phyloP scores from a whole-genome alignment of 2,797 vertebrate genomes.

The Microctenopoma lineatum region DNA sequence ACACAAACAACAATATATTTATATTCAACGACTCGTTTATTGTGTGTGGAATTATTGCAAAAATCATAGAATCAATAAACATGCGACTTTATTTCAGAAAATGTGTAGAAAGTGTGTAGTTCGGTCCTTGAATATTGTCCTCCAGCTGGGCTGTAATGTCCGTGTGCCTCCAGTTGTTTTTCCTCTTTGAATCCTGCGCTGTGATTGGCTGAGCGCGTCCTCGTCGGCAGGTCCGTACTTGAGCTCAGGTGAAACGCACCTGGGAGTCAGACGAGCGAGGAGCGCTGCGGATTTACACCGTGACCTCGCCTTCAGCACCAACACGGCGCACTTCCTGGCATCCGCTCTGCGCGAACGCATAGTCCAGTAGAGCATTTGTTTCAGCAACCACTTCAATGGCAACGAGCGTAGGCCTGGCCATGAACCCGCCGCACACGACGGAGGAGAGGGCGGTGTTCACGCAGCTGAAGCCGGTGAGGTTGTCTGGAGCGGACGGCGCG shows the following conservation, averaged over 20 bases:
- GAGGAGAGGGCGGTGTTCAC: conserved; percentile 88
- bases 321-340: neutral
- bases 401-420: conserved; percentile 82
- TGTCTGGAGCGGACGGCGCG: conserved; percentile 82
- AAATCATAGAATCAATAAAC: conserved; percentile 1
- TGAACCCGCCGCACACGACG: conserved; percentile 76
- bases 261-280: conserved; percentile 70
- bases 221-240: conserved; percentile 72
- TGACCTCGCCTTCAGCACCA: conserved; percentile 5
- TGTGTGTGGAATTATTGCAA: neutral
- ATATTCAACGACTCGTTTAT: conserved; percentile 18
- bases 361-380: neutral
- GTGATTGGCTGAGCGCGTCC: conserved; percentile 66
- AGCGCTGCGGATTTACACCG: conserved; percentile 67
- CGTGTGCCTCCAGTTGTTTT: conserved; percentile 12
- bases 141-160: neutral
- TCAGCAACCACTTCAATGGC: conserved; percentile 76
- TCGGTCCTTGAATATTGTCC: too few relatives aligned
- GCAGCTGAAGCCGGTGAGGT: conserved; percentile 88
- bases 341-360: neutral
- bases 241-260: conserved; percentile 85
- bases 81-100: neutral
- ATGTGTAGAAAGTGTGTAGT: too few relatives aligned
- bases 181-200: conserved; percentile 5
- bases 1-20: neutral